These are phyloP conservation scores for Beris chalybata DNA, from an alignment of 2,888 invertebrate genomes.

Conservation along the genomic window DNA sequence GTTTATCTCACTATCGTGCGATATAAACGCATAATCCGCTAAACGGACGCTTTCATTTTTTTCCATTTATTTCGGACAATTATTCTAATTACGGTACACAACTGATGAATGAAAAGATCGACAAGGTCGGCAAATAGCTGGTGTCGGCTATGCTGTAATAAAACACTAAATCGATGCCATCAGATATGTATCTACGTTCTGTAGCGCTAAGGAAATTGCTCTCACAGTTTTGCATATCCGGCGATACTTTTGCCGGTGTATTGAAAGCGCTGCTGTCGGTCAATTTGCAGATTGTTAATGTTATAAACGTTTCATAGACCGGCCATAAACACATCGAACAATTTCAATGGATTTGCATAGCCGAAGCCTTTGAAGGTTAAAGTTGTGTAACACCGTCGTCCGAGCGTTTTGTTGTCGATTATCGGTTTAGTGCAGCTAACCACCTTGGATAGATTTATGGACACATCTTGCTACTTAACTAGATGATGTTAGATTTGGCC, in stretches of 20 bases:
- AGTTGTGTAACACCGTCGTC: background rate
- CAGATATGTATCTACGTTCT: constrained; percentile 6
- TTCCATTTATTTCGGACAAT: constrained; percentile 14
- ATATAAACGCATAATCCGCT: no score
- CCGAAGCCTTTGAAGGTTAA: constrained; percentile 10
- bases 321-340: background rate
- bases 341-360: background rate
- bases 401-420: no score
- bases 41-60: constrained; percentile 21
- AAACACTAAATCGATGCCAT: constrained; percentile 30
- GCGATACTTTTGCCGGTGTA: constrained; percentile 8
- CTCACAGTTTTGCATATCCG: constrained; percentile 25
- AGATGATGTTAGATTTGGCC: no score
- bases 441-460: no score
- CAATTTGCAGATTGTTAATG: constrained; percentile 5
- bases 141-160: constrained; percentile 1
- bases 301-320: background rate
- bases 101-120: constrained; percentile 16
- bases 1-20: no score
- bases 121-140: constrained; percentile 25
- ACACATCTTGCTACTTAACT: no score
- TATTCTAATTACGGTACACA: constrained; percentile 20
- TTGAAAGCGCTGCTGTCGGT: background rate
- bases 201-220: constrained; percentile 20
- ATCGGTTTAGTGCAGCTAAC: no score